phyloP scores from a whole-genome alignment of 2,113 vertebrate species.

The Australoheros scitulus region DNA sequence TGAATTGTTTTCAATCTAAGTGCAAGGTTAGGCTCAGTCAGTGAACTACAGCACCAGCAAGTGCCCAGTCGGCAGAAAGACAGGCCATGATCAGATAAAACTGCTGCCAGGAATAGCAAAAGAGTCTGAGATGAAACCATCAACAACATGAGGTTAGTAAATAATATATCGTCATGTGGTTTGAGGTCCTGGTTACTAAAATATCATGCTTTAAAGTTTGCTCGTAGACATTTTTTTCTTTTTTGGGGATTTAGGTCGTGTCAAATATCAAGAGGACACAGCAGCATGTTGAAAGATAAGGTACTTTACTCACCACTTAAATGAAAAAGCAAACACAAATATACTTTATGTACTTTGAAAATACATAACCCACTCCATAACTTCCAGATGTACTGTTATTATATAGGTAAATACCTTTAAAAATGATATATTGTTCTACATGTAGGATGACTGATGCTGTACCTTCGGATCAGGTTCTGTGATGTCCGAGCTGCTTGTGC shows the following conservation, averaged over 20 bases:
- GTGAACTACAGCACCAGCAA: not conserved
- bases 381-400: not conserved
- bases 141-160: too few species aligned
- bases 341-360: not conserved
- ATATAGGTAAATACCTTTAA: not conserved
- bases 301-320: too few species aligned
- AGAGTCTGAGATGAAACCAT: too few species aligned
- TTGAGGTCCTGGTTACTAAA: not conserved
- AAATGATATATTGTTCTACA: not conserved
- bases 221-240: too few species aligned
- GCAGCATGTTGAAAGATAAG: not conserved
- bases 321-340: not conserved
- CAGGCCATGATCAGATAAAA: not conserved
- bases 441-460: not conserved
- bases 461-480: conserved; percentile 93
- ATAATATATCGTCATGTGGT: too few species aligned
- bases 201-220: not conserved
- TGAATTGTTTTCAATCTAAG: too few species aligned
- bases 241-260: not conserved
- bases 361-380: not conserved
- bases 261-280: not conserved
- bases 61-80: not conserved
- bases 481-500: conserved; percentile 97
- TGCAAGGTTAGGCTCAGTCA: not conserved
- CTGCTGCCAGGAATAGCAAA: not conserved